Evolutionary conservation across 2,797 vertebrate species (phyloP).

Genomic region (Pseudocheirus occidentalis): DNA sequence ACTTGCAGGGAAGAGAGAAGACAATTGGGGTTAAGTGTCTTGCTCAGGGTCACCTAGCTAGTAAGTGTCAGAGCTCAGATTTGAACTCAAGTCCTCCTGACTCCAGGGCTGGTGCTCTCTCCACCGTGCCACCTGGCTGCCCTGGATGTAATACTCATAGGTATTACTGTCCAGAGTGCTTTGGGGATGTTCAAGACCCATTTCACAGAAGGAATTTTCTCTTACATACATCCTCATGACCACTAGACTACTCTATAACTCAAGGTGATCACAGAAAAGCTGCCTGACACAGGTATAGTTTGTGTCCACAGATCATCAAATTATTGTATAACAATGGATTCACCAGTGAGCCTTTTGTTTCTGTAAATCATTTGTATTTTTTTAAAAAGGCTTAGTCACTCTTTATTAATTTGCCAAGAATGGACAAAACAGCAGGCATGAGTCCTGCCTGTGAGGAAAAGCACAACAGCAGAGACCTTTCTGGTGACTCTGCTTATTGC

Average conservation of each 20-base stretch:
- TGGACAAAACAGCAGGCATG: neutral
- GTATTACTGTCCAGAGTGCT: neutral
- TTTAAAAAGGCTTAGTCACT: conserved; percentile 17
- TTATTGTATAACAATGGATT: conserved; percentile 17
- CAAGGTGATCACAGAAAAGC: neutral
- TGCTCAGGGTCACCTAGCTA: neutral
- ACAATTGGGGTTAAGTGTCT: neutral
- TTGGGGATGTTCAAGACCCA: conserved; percentile 1
- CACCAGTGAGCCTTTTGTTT: conserved; percentile 24
- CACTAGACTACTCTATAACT: neutral
- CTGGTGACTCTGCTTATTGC: conserved; percentile 9
- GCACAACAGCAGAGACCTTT: neutral
- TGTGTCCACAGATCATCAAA: conserved; percentile 4
- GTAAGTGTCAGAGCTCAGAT: neutral
- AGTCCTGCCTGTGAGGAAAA: conserved; percentile 10
- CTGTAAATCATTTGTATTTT: no score
- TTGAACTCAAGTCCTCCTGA: neutral
- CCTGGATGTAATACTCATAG: neutral
- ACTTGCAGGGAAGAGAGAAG: neutral
- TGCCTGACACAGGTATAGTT: neutral
- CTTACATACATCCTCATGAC: neutral
- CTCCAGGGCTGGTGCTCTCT: neutral
- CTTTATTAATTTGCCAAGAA: conserved; percentile 35
- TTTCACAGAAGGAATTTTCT: conserved; percentile 2
- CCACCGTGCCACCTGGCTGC: neutral